Percentiles rank a stretch among this genome's conserved stretches.
Evolutionary conservation across 1,140 invertebrate species (phyloP).

Genomic region (Trichonephila clavipes): DNA sequence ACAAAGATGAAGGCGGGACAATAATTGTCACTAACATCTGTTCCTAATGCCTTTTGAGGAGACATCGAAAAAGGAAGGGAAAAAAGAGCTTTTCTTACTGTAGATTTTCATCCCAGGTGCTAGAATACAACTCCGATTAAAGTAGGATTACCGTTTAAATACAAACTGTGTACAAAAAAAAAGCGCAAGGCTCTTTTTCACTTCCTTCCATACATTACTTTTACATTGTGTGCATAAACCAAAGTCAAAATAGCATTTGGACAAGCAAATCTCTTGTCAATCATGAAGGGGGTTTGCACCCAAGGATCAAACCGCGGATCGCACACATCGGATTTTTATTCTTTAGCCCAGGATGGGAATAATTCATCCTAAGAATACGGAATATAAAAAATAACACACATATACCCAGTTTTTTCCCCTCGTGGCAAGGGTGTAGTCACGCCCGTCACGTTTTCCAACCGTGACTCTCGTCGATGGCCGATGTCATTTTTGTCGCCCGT

Average conservation of each 20-base stretch:
- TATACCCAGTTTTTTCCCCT: neutral
- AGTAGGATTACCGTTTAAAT: conserved; percentile 43
- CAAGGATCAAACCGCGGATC: conserved; percentile 28
- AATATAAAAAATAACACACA: neutral
- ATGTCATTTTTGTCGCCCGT: conserved; percentile 69
- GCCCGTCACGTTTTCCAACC: conserved; percentile 57
- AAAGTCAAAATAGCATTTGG: conserved; percentile 56
- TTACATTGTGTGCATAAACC: neutral
- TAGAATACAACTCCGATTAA: neutral
- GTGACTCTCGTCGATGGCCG: conserved; percentile 40
- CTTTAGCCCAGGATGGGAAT: neutral
- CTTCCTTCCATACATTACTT: neutral
- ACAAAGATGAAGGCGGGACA: conserved; percentile 41
- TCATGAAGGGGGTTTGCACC: conserved; percentile 34
- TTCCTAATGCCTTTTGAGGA: conserved; percentile 11
- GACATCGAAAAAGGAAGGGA: neutral
- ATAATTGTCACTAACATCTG: conserved; percentile 64
- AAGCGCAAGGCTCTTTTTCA: neutral
- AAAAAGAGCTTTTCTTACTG: neutral
- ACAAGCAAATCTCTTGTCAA: conserved; percentile 65
- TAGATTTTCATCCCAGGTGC: conserved; percentile 42
- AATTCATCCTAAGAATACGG: neutral
- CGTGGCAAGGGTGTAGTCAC: conserved; percentile 47
- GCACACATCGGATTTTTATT: neutral
- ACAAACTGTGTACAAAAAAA: conserved; percentile 37